phyloP scores from a whole-genome alignment of 2,113 vertebrate genomes.

The Anoura caudifer region DNA sequence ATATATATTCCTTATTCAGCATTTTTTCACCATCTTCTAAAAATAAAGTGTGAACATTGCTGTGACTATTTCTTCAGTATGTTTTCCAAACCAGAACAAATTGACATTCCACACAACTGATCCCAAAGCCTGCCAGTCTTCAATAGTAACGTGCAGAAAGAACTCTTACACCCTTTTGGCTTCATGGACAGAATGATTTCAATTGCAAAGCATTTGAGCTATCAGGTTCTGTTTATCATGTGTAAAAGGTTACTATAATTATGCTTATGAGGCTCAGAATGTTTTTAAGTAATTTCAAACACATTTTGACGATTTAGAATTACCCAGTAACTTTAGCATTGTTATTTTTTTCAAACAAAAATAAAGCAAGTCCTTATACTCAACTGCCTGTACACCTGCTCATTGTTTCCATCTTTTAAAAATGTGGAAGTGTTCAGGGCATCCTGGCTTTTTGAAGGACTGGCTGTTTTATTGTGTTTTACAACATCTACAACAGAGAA shows the following conservation, averaged over 20 bases:
- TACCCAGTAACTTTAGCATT: background rate
- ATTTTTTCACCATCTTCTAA: background rate
- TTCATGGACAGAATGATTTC: background rate
- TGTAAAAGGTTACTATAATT: background rate
- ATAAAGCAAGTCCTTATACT: background rate
- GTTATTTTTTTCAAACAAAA: background rate
- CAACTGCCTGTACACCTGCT: background rate
- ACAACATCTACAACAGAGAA: slow-evolving; percentile 37
- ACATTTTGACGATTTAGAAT: background rate
- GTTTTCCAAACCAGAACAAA: background rate
- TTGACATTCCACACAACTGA: background rate
- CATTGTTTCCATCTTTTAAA: background rate
- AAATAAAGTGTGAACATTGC: background rate
- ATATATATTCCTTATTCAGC: background rate
- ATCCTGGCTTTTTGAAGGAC: background rate
- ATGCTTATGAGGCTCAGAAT: background rate
- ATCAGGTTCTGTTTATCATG: background rate
- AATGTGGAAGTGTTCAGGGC: background rate
- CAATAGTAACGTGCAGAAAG: background rate
- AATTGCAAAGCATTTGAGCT: background rate
- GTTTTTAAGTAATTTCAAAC: background rate
- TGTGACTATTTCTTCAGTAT: background rate
- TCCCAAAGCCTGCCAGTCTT: background rate
- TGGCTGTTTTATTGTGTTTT: slow-evolving; percentile 28
- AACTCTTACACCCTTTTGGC: background rate